These are phyloP conservation scores for Mobula birostris DNA, from an alignment of 2,113 vertebrate species.

Conservation along the genomic window DNA sequence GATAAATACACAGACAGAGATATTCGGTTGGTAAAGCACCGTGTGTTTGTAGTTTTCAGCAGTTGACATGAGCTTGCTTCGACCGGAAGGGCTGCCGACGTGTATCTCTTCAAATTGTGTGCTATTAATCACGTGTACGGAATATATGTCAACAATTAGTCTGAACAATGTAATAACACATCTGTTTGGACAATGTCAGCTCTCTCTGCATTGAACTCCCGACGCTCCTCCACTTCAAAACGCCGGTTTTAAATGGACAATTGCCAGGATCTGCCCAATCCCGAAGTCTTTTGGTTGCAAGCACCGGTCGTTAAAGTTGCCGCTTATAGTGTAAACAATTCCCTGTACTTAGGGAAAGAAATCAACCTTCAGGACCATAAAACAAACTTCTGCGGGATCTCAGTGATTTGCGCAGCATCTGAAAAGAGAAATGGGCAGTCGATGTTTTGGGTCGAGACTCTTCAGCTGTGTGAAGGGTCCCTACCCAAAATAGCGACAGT, in stretches of 20 bases:
- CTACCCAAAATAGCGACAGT: too few species aligned
- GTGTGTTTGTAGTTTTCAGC: not conserved
- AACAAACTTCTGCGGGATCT: too few species aligned
- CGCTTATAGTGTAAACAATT: too few species aligned
- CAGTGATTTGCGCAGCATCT: too few species aligned
- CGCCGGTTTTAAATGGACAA: not conserved
- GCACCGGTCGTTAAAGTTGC: not conserved
- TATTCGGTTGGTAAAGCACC: not conserved
- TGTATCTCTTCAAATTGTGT: not conserved
- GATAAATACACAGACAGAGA: not conserved
- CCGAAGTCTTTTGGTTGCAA: not conserved
- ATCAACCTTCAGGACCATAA: not conserved
- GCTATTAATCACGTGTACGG: constrained; percentile 14
- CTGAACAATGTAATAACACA: not conserved
- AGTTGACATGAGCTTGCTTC: not conserved
- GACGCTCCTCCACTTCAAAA: not conserved
- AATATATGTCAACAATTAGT: constrained; percentile 5
- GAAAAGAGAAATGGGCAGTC: too few species aligned
- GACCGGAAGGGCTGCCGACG: not conserved
- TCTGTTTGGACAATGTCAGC: not conserved
- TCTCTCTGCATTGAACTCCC: not conserved
- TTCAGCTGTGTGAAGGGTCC: too few species aligned
- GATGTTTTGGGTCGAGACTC: too few species aligned
- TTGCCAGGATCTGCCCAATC: not conserved
- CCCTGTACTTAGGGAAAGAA: not conserved